Conservation (phyloP, 2,797 vertebrate species). For the Cephalopachus bancanus region DNA sequence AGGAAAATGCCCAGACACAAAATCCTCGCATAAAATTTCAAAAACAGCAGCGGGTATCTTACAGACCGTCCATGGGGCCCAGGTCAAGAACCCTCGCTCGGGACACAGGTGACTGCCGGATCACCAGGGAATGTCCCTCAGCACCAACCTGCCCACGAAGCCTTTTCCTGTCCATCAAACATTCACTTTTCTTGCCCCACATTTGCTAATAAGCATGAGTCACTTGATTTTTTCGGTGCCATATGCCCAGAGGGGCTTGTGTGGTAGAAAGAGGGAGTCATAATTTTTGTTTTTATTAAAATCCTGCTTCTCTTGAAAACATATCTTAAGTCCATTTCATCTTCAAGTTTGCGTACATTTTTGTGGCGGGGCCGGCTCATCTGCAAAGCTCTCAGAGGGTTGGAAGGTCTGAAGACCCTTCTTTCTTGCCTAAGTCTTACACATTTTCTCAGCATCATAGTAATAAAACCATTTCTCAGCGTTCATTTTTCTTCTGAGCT, state of each 20-base stretch:
- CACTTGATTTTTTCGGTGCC: not conserved
- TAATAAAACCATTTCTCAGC: not conserved
- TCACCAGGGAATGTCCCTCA: not conserved
- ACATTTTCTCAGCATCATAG: not conserved
- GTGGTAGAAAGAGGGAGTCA: slow-evolving; percentile 59
- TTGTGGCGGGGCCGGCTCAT: not conserved
- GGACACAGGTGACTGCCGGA: not conserved
- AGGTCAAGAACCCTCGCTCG: not conserved
- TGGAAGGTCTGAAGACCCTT: not conserved
- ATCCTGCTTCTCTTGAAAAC: slow-evolving; percentile 54
- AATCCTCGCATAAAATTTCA: not conserved
- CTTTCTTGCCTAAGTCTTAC: not conserved
- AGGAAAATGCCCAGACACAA: not conserved
- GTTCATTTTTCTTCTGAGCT: not conserved
- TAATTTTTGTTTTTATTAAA: slow-evolving; percentile 68
- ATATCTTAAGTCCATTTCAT: slow-evolving; percentile 28
- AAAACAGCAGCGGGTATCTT: not conserved
- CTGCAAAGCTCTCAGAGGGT: not conserved
- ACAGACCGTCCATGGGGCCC: not conserved
- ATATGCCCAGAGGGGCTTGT: not conserved
- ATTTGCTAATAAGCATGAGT: not conserved
- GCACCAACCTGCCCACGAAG: not conserved
- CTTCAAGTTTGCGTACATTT: not conserved
- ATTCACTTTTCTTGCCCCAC: not conserved
- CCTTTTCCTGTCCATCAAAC: not conserved